Percentiles rank a stretch among this genome's conserved stretches.
Evolutionary conservation across 2,797 vertebrate genomes (phyloP).

Genomic region (Trachops cirrhosus): DNA sequence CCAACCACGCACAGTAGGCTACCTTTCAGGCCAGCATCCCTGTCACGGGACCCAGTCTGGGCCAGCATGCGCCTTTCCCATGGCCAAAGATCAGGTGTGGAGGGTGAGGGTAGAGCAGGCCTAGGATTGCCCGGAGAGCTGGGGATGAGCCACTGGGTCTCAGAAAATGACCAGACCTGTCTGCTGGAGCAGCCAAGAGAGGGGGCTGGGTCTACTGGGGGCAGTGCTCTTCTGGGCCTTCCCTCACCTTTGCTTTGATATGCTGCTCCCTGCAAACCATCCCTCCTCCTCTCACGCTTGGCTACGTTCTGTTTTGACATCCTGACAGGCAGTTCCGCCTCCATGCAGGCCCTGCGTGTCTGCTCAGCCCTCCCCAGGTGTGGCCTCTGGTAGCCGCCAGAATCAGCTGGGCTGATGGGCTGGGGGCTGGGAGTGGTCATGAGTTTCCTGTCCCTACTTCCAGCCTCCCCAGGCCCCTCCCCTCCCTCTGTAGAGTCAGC

Average conservation of each 20-base stretch:
- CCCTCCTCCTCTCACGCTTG: not conserved
- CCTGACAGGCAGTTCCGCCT: not conserved
- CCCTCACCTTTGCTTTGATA: not conserved
- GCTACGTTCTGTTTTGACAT: not conserved
- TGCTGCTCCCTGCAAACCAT: not conserved
- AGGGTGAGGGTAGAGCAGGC: not conserved
- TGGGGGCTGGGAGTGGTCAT: conserved; percentile 38
- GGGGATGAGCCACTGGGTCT: not conserved
- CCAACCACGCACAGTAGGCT: not conserved
- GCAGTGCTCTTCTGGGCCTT: not conserved
- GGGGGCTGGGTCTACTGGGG: not conserved
- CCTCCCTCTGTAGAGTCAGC: conserved; percentile 33
- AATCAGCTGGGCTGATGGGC: not conserved
- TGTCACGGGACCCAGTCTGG: not conserved
- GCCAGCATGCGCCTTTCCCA: not conserved
- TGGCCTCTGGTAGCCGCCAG: not conserved
- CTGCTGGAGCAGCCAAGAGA: not conserved
- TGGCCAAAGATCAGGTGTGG: not conserved
- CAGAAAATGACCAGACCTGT: not conserved
- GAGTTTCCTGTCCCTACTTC: conserved; percentile 56
- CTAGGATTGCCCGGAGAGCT: not conserved
- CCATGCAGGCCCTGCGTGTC: not conserved
- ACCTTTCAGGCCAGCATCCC: not conserved
- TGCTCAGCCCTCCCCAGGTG: not conserved
- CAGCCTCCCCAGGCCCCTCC: not conserved